Conservation (phyloP, 2,888 invertebrate species). For the Chymomyza fuscimana region DNA sequence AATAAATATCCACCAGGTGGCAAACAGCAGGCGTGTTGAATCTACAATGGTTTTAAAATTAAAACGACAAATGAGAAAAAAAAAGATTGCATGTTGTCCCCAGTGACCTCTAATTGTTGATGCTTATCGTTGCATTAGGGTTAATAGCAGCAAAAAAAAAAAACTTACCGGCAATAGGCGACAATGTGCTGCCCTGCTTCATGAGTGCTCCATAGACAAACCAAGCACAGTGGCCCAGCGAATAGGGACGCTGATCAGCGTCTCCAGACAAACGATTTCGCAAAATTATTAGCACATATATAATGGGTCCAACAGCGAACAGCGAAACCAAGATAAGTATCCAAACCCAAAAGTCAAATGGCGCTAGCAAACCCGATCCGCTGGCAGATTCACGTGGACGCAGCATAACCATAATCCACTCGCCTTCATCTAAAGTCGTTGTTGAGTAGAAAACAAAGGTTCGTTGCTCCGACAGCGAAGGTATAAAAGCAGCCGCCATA, state of each 20-base stretch:
- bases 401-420: constrained; percentile 89
- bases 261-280: constrained; percentile 84
- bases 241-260: constrained; percentile 82
- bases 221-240: constrained; percentile 88
- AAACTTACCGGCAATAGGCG: constrained; percentile 88
- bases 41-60: constrained; percentile 81
- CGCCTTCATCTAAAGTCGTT: constrained; percentile 85
- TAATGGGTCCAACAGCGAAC: constrained; percentile 88
- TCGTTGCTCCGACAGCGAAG: constrained; percentile 83
- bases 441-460: constrained; percentile 82
- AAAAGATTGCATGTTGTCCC: constrained; percentile 44
- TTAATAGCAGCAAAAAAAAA: constrained; percentile 46
- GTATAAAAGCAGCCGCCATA: constrained; percentile 88
- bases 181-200: constrained; percentile 91
- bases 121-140: constrained; percentile 54
- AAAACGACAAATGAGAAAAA: constrained; percentile 26
- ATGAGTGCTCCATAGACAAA: constrained; percentile 91
- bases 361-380: constrained; percentile 90
- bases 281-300: constrained; percentile 85
- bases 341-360: constrained; percentile 88
- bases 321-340: constrained; percentile 87
- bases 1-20: constrained; percentile 95
- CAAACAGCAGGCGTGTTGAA: constrained; percentile 90
- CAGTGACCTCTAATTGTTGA: constrained; percentile 44
- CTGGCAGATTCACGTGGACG: constrained; percentile 90